Evolutionary conservation across 1,140 invertebrate genomes (phyloP).

Genomic region (Macrotrachela quadricornifera): DNA sequence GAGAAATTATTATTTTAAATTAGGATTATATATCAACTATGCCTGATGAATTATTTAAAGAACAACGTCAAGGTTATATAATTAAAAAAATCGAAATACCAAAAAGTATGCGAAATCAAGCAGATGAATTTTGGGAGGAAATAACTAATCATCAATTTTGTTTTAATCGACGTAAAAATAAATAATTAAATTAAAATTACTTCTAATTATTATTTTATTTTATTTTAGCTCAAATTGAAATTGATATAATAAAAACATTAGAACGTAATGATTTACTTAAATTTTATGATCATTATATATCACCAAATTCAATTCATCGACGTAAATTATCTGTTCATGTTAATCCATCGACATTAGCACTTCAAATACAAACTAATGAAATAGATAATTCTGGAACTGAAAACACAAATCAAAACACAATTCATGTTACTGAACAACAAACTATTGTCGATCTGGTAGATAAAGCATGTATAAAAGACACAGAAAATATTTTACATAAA

Average conservation of each 20-base stretch:
- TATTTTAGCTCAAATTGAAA: constrained; percentile 48
- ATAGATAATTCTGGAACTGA: too few relatives aligned
- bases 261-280: constrained; percentile 54
- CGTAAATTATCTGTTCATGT: constrained; percentile 43
- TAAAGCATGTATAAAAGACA: constrained; percentile 11
- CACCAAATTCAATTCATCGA: constrained; percentile 1
- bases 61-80: constrained; percentile 55
- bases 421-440: too few relatives aligned
- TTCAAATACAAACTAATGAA: too few relatives aligned
- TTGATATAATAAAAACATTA: constrained; percentile 51
- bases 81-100: constrained; percentile 63
- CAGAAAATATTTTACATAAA: background rate
- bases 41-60: constrained; percentile 55
- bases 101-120: constrained; percentile 51
- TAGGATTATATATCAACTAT: constrained; percentile 49
- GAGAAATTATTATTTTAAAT: too few relatives aligned
- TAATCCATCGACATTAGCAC: constrained; percentile 34
- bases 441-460: too few relatives aligned
- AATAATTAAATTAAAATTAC: background rate
- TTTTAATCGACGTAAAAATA: constrained; percentile 47
- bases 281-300: constrained; percentile 45
- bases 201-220: background rate
- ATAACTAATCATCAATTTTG: constrained; percentile 67
- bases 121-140: constrained; percentile 56
- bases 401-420: too few relatives aligned